Conservation (phyloP, 2,113 vertebrate species). For the Gambusia holbrooki region DNA sequence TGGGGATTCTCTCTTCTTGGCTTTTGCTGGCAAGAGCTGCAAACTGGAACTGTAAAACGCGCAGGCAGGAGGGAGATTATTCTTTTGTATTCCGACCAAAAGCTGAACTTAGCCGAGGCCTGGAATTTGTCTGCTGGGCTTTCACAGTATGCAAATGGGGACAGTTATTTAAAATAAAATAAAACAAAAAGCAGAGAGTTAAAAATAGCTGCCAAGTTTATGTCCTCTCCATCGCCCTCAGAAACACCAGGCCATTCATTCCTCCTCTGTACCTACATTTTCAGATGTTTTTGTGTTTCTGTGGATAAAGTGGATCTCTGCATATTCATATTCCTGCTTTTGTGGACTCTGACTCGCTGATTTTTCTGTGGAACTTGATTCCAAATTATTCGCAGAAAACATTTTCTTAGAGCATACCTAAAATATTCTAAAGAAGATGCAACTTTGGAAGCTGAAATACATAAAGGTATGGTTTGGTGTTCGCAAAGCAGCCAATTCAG, state of each 20-base stretch:
- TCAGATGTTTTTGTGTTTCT: neutral
- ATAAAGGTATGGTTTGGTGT: no score
- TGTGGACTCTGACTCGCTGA: no score
- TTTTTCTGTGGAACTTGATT: no score
- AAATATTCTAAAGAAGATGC: no score
- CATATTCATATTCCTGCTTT: no score
- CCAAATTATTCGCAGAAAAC: no score
- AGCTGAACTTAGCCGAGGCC: conserved; percentile 8
- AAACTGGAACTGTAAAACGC: conserved; percentile 34
- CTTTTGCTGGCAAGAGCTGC: conserved; percentile 7
- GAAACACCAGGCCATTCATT: neutral
- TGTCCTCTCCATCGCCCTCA: neutral
- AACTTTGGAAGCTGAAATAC: no score
- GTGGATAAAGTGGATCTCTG: neutral
- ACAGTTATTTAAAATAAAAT: neutral
- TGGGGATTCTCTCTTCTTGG: neutral
- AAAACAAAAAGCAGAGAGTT: neutral
- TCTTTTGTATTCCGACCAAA: conserved; percentile 16
- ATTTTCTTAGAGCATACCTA: no score
- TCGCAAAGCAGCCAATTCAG: no score
- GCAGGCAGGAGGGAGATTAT: conserved; percentile 17
- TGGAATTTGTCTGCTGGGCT: conserved; percentile 2
- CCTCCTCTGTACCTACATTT: neutral
- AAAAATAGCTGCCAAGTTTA: neutral
- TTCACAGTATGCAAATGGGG: neutral